Base-by-base conservation (phyloP, 2,113 vertebrate species). In the Mirza zaza region DNA sequence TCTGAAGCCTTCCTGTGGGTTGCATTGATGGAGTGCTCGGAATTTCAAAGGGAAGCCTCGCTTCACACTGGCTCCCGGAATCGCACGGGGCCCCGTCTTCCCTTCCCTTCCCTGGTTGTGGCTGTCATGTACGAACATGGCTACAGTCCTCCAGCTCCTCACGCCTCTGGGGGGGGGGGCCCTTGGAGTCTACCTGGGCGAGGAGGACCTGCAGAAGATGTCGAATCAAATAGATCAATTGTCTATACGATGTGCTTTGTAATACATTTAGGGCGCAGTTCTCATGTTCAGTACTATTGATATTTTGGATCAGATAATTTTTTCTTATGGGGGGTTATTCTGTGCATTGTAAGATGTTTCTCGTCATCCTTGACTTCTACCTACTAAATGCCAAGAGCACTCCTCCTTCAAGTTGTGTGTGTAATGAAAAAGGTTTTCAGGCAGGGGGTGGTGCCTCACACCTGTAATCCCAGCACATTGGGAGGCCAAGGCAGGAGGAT, bases 31-130 rank as follows among this genome's bases (percentile, higher is more conserved):
- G 90, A 36, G 29, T 6, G 5, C 59, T 87, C 42, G 68, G 81
- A 48, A 87, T 97, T 98, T 97, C 95, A 96, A 96, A 97, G 94
- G 92, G 94, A 73, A 76, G 61, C 32, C 85, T 95, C 17, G 32
- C 87, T 95, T 57, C 71, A 36, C 75, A 45, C 57, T 45, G 42
- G 75, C 45, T 1, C 71, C 91, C 70, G 52, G 13, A 42, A 90
- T 50, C 8, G 29, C 71, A 14, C 8, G 52, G 36, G 71, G 34
- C 93, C 59, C 59, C 14, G 73, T 39, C 6, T 17, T 79, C 88
- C 27, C 15, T 93, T 75, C 0, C 0, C 76, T 85, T 87, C 75
- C 82, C 42, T 0, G n/a, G 23, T 48, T 0, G 0, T 23, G 83
- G 76, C 57, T 50, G 59, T 45, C 34, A 0, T 36, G 32, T 0